Base-by-base conservation (phyloP, 1,140 invertebrate genomes). In the Bombus haemorrhoidalis region DNA sequence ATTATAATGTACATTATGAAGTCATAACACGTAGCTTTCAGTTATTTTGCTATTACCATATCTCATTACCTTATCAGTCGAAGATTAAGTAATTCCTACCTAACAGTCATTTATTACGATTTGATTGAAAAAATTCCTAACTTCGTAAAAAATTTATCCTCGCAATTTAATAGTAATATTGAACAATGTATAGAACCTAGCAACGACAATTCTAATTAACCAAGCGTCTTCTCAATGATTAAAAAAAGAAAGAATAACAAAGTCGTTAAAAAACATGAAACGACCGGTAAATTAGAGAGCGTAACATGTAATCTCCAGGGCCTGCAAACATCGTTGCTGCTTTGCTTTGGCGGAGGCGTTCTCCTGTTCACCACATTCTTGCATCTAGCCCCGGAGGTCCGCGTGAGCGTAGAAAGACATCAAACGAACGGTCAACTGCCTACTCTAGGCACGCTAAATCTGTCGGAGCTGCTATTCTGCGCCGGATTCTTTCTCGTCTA, bases 321-420 rank as follows among this genome's bases (percentile, higher is more conserved):
- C 81, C 93, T 96, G 1, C 87, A 96, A 66, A 96, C 96, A 32
- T 96, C 96, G 12, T 91, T 97, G 57, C 92, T 98, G 71, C 95
- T 97, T 34, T 98, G 97, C 92, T 97, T 98, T 93, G 97, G 97
- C 22, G 97, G 97, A n/a, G 97, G 98, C 3, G 97, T 98, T 3
- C 95, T 98, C 59, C 93, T 98, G 25, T 97, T 97, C 89, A 98
- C 97, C 4, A 97, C 97, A 34, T 97, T 98, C 90, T 93, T 98
- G 10, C 97, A 98, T 91, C 95, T 98, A 71, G 96, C 98, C 66
- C 97, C 97, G 3, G 97, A 98, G 94, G 96, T 97, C 0, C 95
- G 97, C 59, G 96, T 96, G 79, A 95, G 95, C 83, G 96, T 96
- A 28, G 94, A 95, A 15, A 86, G 86, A 3, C 93, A 95, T 43